phyloP scores from a whole-genome alignment of 2,113 vertebrate genomes.

The Oncorhynchus nerka region DNA sequence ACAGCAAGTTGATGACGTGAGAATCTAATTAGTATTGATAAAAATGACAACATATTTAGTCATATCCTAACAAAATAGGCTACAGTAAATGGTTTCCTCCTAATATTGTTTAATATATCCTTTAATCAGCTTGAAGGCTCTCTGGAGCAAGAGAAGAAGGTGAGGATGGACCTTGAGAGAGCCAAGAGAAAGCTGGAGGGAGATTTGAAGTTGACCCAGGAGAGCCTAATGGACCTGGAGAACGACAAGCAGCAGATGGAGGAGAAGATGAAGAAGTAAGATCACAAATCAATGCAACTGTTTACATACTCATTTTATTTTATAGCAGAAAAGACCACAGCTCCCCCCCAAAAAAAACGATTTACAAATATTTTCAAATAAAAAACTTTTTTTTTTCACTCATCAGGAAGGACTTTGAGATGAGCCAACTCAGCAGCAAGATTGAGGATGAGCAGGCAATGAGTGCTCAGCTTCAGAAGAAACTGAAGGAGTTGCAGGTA shows the following conservation, averaged over 20 bases:
- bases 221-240: slow-evolving; percentile 77
- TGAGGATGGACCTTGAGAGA: slow-evolving; percentile 76
- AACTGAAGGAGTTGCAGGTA: slow-evolving; percentile 89
- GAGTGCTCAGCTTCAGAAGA: slow-evolving; percentile 83
- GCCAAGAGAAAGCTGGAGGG: slow-evolving; percentile 76
- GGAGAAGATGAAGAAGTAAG: slow-evolving; percentile 74
- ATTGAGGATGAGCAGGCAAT: slow-evolving; percentile 86
- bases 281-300: background rate
- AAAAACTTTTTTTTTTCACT: background rate
- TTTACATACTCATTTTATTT: too few relatives aligned
- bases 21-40: slow-evolving; percentile 18
- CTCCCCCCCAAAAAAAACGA: background rate
- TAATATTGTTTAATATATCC: background rate
- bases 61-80: too few relatives aligned
- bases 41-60: background rate
- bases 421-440: slow-evolving; percentile 77
- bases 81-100: background rate
- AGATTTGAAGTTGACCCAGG: slow-evolving; percentile 73
- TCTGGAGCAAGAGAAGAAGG: slow-evolving; percentile 76
- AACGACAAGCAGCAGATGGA: slow-evolving; percentile 76
- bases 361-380: background rate
- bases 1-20: slow-evolving; percentile 80
- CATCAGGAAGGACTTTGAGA: slow-evolving; percentile 84
- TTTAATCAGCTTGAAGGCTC: slow-evolving; percentile 72
- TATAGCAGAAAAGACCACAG: too few relatives aligned